Base-by-base conservation (phyloP, 2,797 vertebrate species). In the Synanceia verrucosa region DNA sequence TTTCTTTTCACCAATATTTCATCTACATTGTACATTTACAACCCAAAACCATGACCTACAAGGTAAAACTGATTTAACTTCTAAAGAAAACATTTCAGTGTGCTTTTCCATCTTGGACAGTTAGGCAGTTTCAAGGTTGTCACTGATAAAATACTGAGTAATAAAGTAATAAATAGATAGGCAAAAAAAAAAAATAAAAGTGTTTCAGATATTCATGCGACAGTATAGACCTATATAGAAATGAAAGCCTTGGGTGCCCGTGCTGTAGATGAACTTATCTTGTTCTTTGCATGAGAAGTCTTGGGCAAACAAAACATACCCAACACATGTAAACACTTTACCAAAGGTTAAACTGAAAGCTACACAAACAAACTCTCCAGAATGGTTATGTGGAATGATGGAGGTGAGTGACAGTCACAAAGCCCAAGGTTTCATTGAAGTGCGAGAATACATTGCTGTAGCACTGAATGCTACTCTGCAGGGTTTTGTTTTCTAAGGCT, bases 391-490 rank as follows among this genome's bases (percentile, higher is more conserved):
- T 18, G 28, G 31, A 13, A 28, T 21, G 46, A 37, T 23, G 41
- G 24, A 65, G 41, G 41, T 46, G 29, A 78, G 53, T 10, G 16
- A 21, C 52, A 66, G 51, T 11, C 60, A 78, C 60, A 56, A 41
- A 74, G 61, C 76, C 77, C 76, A 87, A 87, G 79, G 81, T 79
- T 76, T 48, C 39, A 16, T 26, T 52, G 19, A 57, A 66, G 37
- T 6, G 53, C 1, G 1, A 13, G 44, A 39, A 37, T 5, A 26
- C 34, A 4, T 44, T 0, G 0, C 61, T 13, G 4, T 4, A n/a
- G 31, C 52, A 10, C 37, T 71, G 52, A 74, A 73, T 41, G 31
- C 66, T 9, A 29, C 13, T 65, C 72, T 44, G 36, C 21, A 58
- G 31, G 9, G 4, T 34, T 43, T 34, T 52, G 18, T 33, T 16